phyloP scores from a whole-genome alignment of 2,113 vertebrate species.

The Lathamus discolor region DNA sequence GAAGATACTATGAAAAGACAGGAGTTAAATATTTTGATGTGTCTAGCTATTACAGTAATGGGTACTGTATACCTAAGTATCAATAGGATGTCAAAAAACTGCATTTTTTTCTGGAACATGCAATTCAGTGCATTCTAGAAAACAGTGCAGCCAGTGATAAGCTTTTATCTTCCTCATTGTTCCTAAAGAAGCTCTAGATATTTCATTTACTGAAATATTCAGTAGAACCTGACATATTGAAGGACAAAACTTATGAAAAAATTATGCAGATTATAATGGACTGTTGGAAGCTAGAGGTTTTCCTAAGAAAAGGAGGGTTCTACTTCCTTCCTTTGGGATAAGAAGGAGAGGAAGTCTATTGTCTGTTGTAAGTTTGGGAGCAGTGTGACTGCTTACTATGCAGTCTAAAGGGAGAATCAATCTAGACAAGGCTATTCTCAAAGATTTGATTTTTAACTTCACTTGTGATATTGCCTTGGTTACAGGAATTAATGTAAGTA shows the following conservation, averaged over 20 bases:
- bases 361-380: not conserved
- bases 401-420: not conserved
- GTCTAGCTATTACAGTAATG: not conserved
- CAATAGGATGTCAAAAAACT: not conserved
- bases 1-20: not conserved
- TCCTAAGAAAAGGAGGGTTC: not conserved
- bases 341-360: not conserved
- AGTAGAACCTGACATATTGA: not conserved
- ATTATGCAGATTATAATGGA: not conserved
- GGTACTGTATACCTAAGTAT: not conserved
- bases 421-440: not conserved
- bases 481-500: conserved; percentile 54
- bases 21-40: not conserved
- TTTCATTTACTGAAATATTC: conserved; percentile 16
- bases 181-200: not conserved
- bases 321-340: not conserved
- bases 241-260: not conserved
- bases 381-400: not conserved
- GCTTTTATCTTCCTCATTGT: not conserved
- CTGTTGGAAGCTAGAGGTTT: not conserved
- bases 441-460: conserved; percentile 35
- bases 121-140: not conserved
- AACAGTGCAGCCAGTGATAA: not conserved
- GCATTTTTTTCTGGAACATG: not conserved
- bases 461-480: conserved; percentile 1